Evolutionary conservation across 2,113 vertebrate species (phyloP), one percentile per base, ranked within the genome.

Genomic region (Leucopsar rothschildi): DNA sequence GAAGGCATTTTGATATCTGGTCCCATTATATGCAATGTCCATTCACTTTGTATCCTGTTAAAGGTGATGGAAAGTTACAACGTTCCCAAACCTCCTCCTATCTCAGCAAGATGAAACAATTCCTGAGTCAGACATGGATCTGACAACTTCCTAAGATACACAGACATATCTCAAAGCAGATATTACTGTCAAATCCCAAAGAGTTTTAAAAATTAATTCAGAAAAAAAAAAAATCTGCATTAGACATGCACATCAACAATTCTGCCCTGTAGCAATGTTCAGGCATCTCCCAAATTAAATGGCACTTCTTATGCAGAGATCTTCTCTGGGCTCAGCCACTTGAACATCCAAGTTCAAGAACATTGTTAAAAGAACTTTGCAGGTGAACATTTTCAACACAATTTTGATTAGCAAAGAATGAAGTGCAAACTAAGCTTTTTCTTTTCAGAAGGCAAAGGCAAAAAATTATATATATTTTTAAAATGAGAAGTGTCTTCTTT

Each of bases 141-240:
- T 65, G 78, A 50, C 86, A 85, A 52, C 35, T 77, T 50, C 50
- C 50, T 68, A 39, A 72, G 59, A 95, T 8, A 73, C 14, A 88
- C 1, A 90, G 63, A 85, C 27, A 22, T 9, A 80, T 42, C 39
- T 80, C 79, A 42, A 52, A 79, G 53, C n/a, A 84, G 37, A 7
- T 52, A 76, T 45, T 73, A 57, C 44, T 50, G 75, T 39, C 82
- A 82, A 82, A 92, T 61, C 5, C 6, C 39, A 53, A 19, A 49
- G 73, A 76, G n/a, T 50, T 73, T 86, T 47, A 80, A 86, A 95
- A 88, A 93, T 50, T 44, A 86, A 88, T 86, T 90, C 10, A 19
- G 6, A 24, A 90, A 44, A 93, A 85, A 77, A 85, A 77, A 80
- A 59, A 42, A 65, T n/a, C 85, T 50, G 49, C 47, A 33, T 73